A percentile compares a stretch with the other conserved stretches of the same genome.
phyloP scores from a whole-genome alignment of 1,140 invertebrate species.

The Anoplolepis gracilipes region DNA sequence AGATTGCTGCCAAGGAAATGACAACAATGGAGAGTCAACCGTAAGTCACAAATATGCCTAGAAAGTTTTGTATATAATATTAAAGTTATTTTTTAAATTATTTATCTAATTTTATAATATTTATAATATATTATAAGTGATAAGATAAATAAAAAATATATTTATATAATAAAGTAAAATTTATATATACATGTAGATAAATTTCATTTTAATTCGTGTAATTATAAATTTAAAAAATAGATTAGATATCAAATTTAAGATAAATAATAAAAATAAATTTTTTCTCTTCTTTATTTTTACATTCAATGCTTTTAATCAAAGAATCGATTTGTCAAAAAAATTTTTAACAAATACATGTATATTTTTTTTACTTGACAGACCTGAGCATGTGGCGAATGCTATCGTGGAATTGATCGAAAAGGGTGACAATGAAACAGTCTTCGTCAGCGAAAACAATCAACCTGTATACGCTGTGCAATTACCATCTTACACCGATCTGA shows the following conservation, averaged over 20 bases:
- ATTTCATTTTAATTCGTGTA: too few relatives aligned
- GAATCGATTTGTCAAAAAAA: background rate
- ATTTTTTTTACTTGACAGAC: constrained; percentile 70
- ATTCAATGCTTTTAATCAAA: background rate
- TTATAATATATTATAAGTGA: too few relatives aligned
- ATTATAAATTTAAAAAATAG: too few relatives aligned
- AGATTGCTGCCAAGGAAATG: constrained; percentile 62
- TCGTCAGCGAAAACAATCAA: constrained; percentile 83
- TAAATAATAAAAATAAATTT: background rate
- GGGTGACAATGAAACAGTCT: constrained; percentile 82
- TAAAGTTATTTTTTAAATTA: background rate
- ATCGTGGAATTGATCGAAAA: constrained; percentile 83
- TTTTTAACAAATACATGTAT: background rate
- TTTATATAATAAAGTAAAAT: constrained; percentile 6
- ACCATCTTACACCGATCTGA: constrained; percentile 54
- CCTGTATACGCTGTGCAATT: constrained; percentile 81
- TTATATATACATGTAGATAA: background rate
- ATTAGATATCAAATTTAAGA: background rate
- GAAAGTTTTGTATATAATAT: background rate
- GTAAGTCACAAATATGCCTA: constrained; percentile 41
- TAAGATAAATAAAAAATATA: background rate
- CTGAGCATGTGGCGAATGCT: constrained; percentile 81
- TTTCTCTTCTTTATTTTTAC: background rate
- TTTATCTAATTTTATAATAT: background rate
- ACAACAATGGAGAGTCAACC: constrained; percentile 60